Evolutionary conservation across 35 echinoderm and acorn worm genomes (phyloP).

Genomic region (Acanthaster planci): DNA sequence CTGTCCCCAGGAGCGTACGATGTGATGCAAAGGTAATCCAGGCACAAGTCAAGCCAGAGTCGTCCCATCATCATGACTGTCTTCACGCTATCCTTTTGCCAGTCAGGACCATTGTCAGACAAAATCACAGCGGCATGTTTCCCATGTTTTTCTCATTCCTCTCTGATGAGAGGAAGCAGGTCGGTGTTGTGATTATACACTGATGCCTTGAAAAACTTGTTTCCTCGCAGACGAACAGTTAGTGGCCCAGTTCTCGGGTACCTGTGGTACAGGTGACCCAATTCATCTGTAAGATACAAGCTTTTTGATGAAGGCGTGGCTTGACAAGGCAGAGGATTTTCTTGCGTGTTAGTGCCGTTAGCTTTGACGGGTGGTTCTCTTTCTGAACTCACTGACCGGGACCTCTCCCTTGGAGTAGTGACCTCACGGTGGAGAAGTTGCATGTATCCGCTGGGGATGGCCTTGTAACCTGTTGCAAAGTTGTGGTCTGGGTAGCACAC

Average conservation of each 20-base stretch:
- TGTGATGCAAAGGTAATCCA: constrained; percentile 8
- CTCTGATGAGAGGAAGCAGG: neutral
- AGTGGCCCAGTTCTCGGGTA: constrained; percentile 28
- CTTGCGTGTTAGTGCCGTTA: neutral
- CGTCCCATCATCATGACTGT: neutral
- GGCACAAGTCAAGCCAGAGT: neutral
- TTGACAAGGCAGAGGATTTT: neutral
- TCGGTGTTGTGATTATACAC: constrained; percentile 7
- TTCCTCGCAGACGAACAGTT: neutral
- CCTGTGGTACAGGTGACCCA: neutral
- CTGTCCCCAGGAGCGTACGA: neutral
- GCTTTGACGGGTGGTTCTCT: neutral
- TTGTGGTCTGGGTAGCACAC: constrained; percentile 7
- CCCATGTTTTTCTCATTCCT: neutral
- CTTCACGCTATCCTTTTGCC: constrained; percentile 28
- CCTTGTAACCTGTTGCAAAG: constrained; percentile 6
- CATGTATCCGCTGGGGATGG: constrained; percentile 31
- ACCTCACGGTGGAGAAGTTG: neutral
- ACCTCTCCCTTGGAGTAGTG: neutral
- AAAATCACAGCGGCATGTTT: neutral
- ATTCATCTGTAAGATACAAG: neutral
- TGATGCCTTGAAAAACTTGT: constrained; percentile 20
- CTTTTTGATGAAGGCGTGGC: neutral
- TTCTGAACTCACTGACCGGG: neutral
- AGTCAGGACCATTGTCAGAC: constrained; percentile 26